phyloP scores from a whole-genome alignment of 2,888 invertebrate species.

The Cerastis leucographa region DNA sequence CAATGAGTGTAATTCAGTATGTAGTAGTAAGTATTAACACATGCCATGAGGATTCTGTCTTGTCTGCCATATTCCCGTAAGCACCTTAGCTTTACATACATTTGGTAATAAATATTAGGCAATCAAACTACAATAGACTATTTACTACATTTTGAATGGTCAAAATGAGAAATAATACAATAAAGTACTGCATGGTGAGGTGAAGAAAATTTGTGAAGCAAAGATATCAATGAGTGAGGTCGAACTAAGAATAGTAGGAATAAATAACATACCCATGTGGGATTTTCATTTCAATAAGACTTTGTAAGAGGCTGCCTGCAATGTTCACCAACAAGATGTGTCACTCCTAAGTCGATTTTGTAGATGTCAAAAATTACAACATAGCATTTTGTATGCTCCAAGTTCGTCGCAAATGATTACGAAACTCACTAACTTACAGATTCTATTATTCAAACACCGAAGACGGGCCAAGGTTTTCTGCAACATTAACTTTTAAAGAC shows the following conservation, averaged over 20 bases:
- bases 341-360: constrained; percentile 30
- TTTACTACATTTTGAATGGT: not conserved
- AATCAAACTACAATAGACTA: not conserved
- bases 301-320: constrained; percentile 6
- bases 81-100: not conserved
- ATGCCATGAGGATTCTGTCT: not conserved
- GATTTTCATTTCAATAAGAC: constrained; percentile 4
- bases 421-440: constrained; percentile 70
- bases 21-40: constrained; percentile 26
- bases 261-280: not conserved
- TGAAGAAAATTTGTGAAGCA: not conserved
- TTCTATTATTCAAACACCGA: constrained; percentile 72
- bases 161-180: constrained; percentile 5
- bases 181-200: not conserved
- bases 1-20: constrained; percentile 57
- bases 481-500: constrained; percentile 69
- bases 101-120: not conserved
- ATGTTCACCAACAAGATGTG: constrained; percentile 20
- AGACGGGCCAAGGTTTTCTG: constrained; percentile 75
- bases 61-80: not conserved
- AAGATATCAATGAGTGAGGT: not conserved
- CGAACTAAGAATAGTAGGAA: not conserved
- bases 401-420: constrained; percentile 69
- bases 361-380: constrained; percentile 60
- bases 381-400: constrained; percentile 54